Evolutionary conservation across 2,113 vertebrate species (phyloP), one percentile per base, ranked within the genome.

Genomic region (Upupa epops): DNA sequence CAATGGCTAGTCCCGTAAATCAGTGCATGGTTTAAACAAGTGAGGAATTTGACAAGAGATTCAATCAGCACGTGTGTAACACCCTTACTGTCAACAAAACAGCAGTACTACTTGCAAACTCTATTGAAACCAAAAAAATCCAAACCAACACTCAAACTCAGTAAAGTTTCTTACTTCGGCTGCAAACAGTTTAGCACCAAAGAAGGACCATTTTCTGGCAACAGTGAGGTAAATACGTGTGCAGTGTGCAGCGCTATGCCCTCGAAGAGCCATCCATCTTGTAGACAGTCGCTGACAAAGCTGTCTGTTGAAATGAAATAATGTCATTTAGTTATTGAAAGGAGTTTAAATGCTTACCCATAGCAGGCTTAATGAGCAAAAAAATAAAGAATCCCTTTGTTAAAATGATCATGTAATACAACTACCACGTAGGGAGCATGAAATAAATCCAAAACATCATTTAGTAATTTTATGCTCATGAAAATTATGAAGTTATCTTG

Each of bases 151-250:
- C 1, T 56, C n/a, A 28, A n/a, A 49, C 34, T 56, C 14, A 32
- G 9, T n/a, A 5, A 58, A 79, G 45, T 81, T 83, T 80, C 97
- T 97, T 96, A 99, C 99, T 98, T 98, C 98, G 65, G 98, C 98
- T 93, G 98, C 97, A 96, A 99, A 99, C 69, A 99, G 64, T 88
- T 98, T 99, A 70, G 99, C 98, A 34, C 99, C 99, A 88, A 99
- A 99, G 96, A 99, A 98, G 2, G 98, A 96, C 99, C 99, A 99
- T 95, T 99, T 99, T 93, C 98, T 98, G 86, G 98, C 98, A 37
- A 99, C 99, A 3, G 98, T 98, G 95, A 99, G 97, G 69, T 99
- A 99, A 93, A 99, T 99, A 91, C 99, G 98, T 73, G 98, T 95
- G 17, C 99, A 99, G 56, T 99, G 99, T 4, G 98, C 94, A 59